Base-by-base conservation (phyloP, 2,888 invertebrate species). In the Actias luna region DNA sequence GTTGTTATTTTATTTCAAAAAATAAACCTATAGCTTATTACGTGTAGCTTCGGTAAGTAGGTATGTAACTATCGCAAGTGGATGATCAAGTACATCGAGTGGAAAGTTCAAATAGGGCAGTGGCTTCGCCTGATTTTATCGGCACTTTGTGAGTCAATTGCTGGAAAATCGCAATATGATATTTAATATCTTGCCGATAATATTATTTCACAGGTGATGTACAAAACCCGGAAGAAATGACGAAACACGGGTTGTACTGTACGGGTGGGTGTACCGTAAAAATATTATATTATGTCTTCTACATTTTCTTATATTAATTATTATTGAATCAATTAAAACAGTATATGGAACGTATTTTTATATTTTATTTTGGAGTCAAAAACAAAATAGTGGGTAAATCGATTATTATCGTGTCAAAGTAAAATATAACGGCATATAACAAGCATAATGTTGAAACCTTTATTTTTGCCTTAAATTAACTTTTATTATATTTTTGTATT, bases 31-130 rank as follows among this genome's bases (percentile, higher is more conserved):
- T 39, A 68, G 69, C 67, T 25, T 25, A 52, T 25, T 27, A 52
- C 0, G 3, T 66, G 67, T 65, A 70, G 69, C 69, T 73, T 70
- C 59, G 63, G 66, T 66, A 52, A 52, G 5, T 1, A 36, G n/a
- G n/a, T 42, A 64, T 62, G 73, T 71, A 73, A 65, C 70, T 76
- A 78, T 79, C 85, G 83, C 83, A 81, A 84, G 85, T 85, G 85
- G 85, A 87, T 88, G 85, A 88, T 89, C 85, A 87, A 84, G 87
- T 87, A 86, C 84, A 90, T 82, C 83, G 74, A 84, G 87, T 88
- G 89, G 89, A 90, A 90, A 91, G 91, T 89, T 89, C 88, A 87
- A 75, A 79, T 82, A 77, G 89, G 84, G 81, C 85, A 83, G 82
- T 82, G 86, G 82, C 87, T 78, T 81, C 78, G 71, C 61, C 71